A percentile compares a stretch with the other conserved stretches of the same genome.
Conservation (phyloP, 2,113 vertebrate genomes). For the Perca flavescens region DNA sequence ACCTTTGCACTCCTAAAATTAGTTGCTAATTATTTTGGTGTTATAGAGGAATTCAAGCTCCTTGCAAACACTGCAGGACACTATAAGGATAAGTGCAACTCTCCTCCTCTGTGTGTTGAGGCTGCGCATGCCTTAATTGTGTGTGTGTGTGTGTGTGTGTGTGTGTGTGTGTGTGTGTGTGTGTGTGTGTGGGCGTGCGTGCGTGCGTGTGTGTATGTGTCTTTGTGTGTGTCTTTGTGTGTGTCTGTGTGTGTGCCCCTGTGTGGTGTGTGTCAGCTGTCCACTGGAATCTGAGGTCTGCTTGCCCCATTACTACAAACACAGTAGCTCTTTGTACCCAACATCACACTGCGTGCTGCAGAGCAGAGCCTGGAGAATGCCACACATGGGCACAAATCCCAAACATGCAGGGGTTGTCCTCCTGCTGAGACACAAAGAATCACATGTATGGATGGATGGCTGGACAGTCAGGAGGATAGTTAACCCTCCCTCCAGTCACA, state of each 20-base stretch:
- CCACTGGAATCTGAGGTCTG: conserved; percentile 66
- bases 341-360: conserved; percentile 36
- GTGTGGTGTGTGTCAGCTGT: conserved; percentile 65
- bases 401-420: conserved; percentile 24
- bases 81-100: conserved; percentile 5
- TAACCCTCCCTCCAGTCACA: background rate
- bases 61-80: conserved; percentile 38
- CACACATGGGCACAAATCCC: conserved; percentile 46
- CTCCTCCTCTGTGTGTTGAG: conserved; percentile 35
- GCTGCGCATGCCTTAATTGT: conserved; percentile 29
- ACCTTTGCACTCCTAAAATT: background rate
- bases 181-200: conserved; percentile 37
- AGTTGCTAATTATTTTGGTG: background rate
- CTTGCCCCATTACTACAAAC: conserved; percentile 55
- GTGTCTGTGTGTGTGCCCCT: conserved; percentile 4
- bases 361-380: conserved; percentile 35
- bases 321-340: conserved; percentile 68
- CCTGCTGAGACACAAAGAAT: conserved; percentile 11
- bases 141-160: conserved; percentile 16
- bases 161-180: conserved; percentile 33
- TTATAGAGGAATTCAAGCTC: conserved; percentile 3
- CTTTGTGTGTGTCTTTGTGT: conserved; percentile 12
- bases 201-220: conserved; percentile 16
- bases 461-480: background rate
- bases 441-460: background rate